Conservation (phyloP, 2,888 invertebrate genomes). For the Sthenelais limicola region DNA sequence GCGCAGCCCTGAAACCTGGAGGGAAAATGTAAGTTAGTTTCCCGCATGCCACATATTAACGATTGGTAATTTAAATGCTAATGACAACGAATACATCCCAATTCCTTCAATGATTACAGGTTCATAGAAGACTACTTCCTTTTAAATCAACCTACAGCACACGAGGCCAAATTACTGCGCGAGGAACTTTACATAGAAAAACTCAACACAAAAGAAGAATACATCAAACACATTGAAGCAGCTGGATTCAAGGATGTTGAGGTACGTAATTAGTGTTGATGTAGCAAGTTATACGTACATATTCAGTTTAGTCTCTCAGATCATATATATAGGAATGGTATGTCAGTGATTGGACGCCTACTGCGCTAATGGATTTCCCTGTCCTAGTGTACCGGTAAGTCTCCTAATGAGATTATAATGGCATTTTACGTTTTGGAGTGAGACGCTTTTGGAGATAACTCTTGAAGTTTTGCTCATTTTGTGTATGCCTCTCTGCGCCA, state of each 20-base stretch:
- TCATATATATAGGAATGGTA: too few species aligned
- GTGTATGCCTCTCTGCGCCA: too few species aligned
- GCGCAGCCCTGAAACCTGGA: conserved; percentile 1
- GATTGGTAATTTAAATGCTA: too few species aligned
- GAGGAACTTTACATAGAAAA: background rate
- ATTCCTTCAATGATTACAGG: too few species aligned
- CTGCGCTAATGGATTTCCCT: too few species aligned
- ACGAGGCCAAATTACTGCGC: background rate
- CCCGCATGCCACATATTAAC: background rate
- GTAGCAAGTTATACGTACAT: background rate
- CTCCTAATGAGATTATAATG: too few species aligned
- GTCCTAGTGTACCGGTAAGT: too few species aligned
- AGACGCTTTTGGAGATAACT: too few species aligned
- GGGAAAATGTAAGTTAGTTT: conserved; percentile 25
- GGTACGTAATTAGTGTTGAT: background rate
- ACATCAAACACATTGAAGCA: background rate
- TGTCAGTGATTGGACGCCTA: too few species aligned
- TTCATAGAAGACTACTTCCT: background rate
- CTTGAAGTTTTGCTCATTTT: too few species aligned
- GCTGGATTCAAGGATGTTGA: conserved; percentile 4
- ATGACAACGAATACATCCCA: too few species aligned
- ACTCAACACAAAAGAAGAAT: conserved; percentile 2
- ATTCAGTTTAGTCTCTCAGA: background rate
- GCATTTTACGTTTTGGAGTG: too few species aligned
- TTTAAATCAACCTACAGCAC: background rate